Base-by-base conservation (phyloP, 37 sponge, comb jelly and placozoan species). In the Chondrosia reniformis region DNA sequence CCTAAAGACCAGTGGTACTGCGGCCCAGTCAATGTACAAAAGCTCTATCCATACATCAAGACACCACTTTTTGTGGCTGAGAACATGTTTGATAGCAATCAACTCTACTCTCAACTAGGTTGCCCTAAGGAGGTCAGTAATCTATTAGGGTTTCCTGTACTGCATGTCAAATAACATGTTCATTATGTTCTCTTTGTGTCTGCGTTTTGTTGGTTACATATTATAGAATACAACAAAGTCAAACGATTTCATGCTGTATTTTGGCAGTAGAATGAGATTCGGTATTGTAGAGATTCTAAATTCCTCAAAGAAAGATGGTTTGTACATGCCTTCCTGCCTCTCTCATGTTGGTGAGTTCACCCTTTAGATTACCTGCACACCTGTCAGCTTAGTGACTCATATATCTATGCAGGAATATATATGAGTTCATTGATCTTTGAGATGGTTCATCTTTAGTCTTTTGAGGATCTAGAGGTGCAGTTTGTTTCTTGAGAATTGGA, bases 41-140 rank as follows among this genome's bases (percentile, higher is more conserved):
- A 79, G 49, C 8, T 65, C 37, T 79, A 65, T 38, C 63, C 37
- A 10, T 79, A 79, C 55, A 65, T 79, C 62, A 79, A 32, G 66
- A 79, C 67, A 24, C 44, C 43, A 25, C 49, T 79, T 2, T 79
- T 62, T 63, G 69, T 79, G 8, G 80, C 80, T 45, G 67, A 79
- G 54, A 79, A 79, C 66, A 79, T 79, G 80, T 79, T 79, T 40
- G 80, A 79, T 38, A 65, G 67, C 28, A 39, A 79, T 43, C 80
- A 79, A 52, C 24, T 79, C 40, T 79, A 39, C n/a, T 24, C 33
- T 3, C 24, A 31, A 25, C 54, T 79, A 21, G 80, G 80, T 33
- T 79, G 80, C 45, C 80, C 80, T 33, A 7, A 3, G 52, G n/a
- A 79, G 72, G 72, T 69, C 2, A 13, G 72, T 69, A 9, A 12